Evolutionary conservation across 2,888 invertebrate genomes (phyloP).

Genomic region (Allophyes oxyacanthae): DNA sequence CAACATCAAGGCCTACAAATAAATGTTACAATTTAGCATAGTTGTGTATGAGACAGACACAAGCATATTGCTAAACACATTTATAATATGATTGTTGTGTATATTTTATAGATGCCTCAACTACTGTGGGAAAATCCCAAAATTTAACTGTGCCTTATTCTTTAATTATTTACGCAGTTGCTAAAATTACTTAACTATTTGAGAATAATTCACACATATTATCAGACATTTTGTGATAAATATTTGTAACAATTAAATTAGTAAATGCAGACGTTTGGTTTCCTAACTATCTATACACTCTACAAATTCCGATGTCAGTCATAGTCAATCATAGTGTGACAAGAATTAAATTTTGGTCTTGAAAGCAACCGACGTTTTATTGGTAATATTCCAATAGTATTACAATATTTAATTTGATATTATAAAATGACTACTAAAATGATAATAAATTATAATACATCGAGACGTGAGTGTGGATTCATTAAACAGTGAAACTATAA

Average conservation of each 20-base stretch:
- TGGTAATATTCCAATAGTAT: conserved; percentile 53
- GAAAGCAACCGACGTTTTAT: conserved; percentile 24
- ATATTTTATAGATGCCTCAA: conserved; percentile 19
- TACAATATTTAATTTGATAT: conserved; percentile 35
- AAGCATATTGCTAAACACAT: conserved; percentile 19
- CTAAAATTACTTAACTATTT: conserved; percentile 36
- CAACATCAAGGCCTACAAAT: conserved; percentile 35
- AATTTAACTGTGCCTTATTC: conserved; percentile 17
- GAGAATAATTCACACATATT: conserved; percentile 43
- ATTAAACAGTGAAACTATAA: conserved; percentile 36
- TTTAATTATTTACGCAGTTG: conserved; percentile 31
- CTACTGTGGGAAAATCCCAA: conserved; percentile 28
- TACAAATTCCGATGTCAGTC: conserved; percentile 61
- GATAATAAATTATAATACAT: conserved; percentile 43
- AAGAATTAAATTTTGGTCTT: conserved; percentile 26
- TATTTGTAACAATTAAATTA: conserved; percentile 63
- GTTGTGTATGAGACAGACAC: conserved; percentile 10
- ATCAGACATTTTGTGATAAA: conserved; percentile 53
- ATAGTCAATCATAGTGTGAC: conserved; percentile 45
- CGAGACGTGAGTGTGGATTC: conserved; percentile 46
- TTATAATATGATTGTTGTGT: neutral
- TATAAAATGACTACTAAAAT: conserved; percentile 34
- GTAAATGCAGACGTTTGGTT: conserved; percentile 72
- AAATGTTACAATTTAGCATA: conserved; percentile 20
- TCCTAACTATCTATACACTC: conserved; percentile 54